Evolutionary conservation across 1,140 invertebrate species (phyloP).

Genomic region (Sarcophaga bullata): DNA sequence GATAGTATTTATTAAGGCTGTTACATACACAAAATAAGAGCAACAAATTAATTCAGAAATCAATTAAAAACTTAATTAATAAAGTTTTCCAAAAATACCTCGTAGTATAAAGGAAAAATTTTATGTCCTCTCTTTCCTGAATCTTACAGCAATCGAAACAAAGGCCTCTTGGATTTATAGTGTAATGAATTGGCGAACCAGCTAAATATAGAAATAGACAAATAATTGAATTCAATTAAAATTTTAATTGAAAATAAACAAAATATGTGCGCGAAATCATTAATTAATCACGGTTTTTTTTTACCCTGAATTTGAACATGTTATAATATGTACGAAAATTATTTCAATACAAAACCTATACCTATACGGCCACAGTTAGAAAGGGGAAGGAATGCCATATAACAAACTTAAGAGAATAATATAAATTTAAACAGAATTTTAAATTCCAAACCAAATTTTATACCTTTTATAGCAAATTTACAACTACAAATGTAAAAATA

Average conservation of each 20-base stretch:
- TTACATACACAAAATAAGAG: constrained; percentile 29
- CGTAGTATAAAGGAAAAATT: constrained; percentile 71
- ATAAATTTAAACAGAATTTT: too few relatives aligned
- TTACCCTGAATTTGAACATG: background rate
- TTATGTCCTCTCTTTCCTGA: constrained; percentile 72
- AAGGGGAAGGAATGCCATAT: too few relatives aligned
- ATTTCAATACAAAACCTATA: too few relatives aligned
- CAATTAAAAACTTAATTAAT: background rate
- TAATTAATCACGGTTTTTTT: too few relatives aligned
- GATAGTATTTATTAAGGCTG: constrained; percentile 25
- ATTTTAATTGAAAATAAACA: background rate
- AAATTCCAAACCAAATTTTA: too few relatives aligned
- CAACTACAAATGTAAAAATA: too few relatives aligned
- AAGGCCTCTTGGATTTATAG: constrained; percentile 74
- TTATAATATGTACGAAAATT: too few relatives aligned
- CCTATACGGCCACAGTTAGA: too few relatives aligned
- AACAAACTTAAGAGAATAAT: too few relatives aligned
- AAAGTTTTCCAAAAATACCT: background rate
- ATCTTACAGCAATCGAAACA: constrained; percentile 77
- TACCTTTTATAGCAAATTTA: too few relatives aligned
- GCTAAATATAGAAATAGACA: constrained; percentile 35
- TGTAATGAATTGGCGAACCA: constrained; percentile 70
- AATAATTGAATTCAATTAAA: constrained; percentile 1
- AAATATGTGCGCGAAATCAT: too few relatives aligned
- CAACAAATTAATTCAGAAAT: background rate